A percentile compares a stretch with the other conserved stretches of the same genome.
phyloP scores from a whole-genome alignment of 2,797 vertebrate species.

The Gastrophryne carolinensis region DNA sequence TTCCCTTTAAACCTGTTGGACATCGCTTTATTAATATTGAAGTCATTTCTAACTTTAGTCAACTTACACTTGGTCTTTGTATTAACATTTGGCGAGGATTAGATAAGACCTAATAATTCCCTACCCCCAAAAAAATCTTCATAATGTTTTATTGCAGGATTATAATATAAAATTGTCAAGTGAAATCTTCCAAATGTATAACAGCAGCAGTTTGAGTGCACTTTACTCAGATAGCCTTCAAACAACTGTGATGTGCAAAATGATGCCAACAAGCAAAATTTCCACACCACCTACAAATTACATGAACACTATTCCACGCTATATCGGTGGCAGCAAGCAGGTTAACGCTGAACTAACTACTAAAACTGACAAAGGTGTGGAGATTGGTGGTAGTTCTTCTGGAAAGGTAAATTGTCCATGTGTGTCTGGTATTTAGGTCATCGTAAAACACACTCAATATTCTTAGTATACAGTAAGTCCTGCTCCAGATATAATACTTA shows the following conservation, averaged over 20 bases:
- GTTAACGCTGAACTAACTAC: not conserved
- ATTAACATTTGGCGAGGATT: not conserved
- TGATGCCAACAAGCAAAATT: not conserved
- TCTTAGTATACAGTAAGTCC: no score
- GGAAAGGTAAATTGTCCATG: slow-evolving; percentile 35
- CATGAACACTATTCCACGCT: slow-evolving; percentile 6
- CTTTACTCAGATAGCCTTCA: slow-evolving; percentile 3
- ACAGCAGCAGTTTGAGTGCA: not conserved
- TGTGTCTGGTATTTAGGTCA: slow-evolving; percentile 1
- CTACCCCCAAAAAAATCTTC: slow-evolving; percentile 19
- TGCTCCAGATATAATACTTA: no score
- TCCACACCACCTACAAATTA: not conserved
- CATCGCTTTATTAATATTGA: not conserved
- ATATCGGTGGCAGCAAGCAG: slow-evolving; percentile 1
- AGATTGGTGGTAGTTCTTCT: slow-evolving; percentile 15
- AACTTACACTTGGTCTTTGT: not conserved
- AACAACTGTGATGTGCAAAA: slow-evolving; percentile 19
- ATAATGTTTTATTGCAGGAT: slow-evolving; percentile 40
- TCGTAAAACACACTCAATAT: no score
- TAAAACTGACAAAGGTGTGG: slow-evolving; percentile 8
- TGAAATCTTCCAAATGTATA: slow-evolving; percentile 18
- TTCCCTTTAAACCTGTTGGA: not conserved
- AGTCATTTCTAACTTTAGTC: not conserved
- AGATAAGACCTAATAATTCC: slow-evolving; percentile 1
- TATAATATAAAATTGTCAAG: slow-evolving; percentile 22